These are phyloP conservation scores for Hyperoplus lanceolatus DNA, from an alignment of 2,797 vertebrate genomes.

Conservation along the genomic window DNA sequence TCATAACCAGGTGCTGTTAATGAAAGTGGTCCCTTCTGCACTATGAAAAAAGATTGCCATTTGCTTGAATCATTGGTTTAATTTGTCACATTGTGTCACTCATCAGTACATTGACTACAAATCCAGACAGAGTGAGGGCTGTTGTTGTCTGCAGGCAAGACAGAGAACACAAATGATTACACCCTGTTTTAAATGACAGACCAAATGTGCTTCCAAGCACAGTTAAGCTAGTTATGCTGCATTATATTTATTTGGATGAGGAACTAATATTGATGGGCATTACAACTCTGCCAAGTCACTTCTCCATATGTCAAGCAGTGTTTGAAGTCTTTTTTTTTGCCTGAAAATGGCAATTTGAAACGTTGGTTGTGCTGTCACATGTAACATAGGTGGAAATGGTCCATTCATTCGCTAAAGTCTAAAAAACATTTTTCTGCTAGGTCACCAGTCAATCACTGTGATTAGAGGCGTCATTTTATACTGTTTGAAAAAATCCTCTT, in stretches of 20 bases:
- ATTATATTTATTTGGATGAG: constrained; percentile 25
- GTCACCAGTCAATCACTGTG: not conserved
- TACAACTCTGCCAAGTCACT: constrained; percentile 33
- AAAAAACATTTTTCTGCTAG: not conserved
- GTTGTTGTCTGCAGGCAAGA: constrained; percentile 9
- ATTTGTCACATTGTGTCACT: constrained; percentile 9
- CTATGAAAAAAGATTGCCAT: not conserved
- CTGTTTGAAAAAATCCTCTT: not conserved
- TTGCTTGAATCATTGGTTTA: constrained; percentile 7
- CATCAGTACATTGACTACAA: constrained; percentile 4
- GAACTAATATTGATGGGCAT: constrained; percentile 15
- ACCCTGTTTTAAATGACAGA: not conserved
- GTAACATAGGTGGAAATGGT: not conserved
- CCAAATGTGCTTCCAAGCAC: constrained; percentile 1
- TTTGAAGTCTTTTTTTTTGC: not conserved
- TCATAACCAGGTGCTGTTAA: constrained; percentile 3
- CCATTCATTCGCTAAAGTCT: not conserved
- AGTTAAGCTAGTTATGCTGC: constrained; percentile 5
- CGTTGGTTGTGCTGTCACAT: constrained; percentile 9
- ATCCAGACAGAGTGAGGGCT: not conserved
- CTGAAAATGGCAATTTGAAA: constrained; percentile 24
- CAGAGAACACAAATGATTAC: constrained; percentile 8
- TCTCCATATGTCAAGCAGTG: constrained; percentile 35
- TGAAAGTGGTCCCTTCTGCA: constrained; percentile 4
- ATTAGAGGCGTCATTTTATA: constrained; percentile 16